Evolutionary conservation across 2,888 invertebrate species (phyloP).

Genomic region (Lissocephala sabroskyi): DNA sequence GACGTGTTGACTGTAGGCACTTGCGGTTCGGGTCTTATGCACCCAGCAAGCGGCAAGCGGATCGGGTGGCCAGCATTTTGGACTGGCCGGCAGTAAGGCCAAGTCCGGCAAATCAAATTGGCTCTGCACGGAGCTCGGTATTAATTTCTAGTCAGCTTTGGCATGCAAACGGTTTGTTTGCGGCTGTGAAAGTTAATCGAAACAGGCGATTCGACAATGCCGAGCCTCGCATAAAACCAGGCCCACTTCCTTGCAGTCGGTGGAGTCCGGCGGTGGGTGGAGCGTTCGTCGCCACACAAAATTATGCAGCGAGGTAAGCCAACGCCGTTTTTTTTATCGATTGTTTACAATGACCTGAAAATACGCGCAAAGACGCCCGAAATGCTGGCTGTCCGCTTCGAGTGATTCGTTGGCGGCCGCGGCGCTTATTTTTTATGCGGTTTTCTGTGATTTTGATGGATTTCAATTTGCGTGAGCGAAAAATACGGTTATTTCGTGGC

Average conservation of each 20-base stretch:
- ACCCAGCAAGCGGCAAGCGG: not conserved
- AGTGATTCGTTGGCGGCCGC: too few species aligned
- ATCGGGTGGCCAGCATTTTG: not conserved
- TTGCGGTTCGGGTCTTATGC: not conserved
- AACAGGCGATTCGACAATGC: too few species aligned
- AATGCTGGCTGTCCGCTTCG: too few species aligned
- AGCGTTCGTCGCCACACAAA: not conserved
- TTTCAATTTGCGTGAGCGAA: too few species aligned
- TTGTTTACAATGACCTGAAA: conserved; percentile 27
- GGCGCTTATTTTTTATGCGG: too few species aligned
- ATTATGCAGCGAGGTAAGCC: conserved; percentile 52
- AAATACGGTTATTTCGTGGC: too few species aligned
- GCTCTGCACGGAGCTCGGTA: not conserved
- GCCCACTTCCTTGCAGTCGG: too few species aligned
- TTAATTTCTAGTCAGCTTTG: not conserved
- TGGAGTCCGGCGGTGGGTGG: too few species aligned
- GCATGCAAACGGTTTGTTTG: conserved; percentile 1
- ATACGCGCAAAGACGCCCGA: too few species aligned
- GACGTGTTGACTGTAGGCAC: not conserved
- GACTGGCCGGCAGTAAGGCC: not conserved
- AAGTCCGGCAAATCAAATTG: not conserved
- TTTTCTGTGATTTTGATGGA: too few species aligned
- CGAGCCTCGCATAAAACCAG: too few species aligned
- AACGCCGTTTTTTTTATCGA: conserved; percentile 5
- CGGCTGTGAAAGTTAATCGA: not conserved